Percentiles rank a stretch among this genome's conserved stretches.
phyloP scores from a whole-genome alignment of 1,140 invertebrate species.

The Cyrtorhinus lividipennis region DNA sequence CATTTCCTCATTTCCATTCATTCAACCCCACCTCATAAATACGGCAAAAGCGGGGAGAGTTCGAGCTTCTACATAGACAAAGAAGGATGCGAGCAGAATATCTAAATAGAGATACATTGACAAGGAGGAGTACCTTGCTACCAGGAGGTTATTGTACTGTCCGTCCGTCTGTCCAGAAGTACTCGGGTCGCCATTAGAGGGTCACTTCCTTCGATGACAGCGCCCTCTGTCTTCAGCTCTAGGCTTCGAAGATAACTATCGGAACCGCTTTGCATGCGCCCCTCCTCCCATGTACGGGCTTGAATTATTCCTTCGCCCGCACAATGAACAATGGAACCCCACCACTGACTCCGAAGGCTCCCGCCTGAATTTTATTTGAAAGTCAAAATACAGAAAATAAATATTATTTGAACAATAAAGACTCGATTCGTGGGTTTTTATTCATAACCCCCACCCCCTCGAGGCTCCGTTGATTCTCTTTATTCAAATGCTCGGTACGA shows the following conservation, averaged over 20 bases:
- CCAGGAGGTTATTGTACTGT: neutral
- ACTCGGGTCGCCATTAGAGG: neutral
- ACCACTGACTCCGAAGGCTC: neutral
- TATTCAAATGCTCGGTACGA: neutral
- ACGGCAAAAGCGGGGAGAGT: too few species aligned
- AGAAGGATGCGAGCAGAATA: neutral
- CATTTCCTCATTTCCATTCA: neutral
- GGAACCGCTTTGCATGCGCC: neutral
- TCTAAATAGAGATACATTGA: neutral
- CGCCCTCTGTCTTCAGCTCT: neutral
- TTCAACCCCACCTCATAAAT: neutral
- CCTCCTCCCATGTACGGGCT: neutral
- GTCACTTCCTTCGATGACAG: neutral
- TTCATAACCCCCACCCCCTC: neutral
- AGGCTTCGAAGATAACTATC: neutral
- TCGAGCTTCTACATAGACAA: neutral
- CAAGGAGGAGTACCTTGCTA: neutral
- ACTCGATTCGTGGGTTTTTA: neutral
- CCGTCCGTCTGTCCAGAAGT: neutral
- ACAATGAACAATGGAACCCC: neutral
- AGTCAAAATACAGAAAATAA: neutral
- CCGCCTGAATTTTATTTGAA: neutral
- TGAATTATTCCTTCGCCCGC: neutral
- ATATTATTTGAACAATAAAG: neutral
- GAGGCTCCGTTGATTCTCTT: neutral